phyloP scores from a whole-genome alignment of 2,113 vertebrate genomes.

The Murina feae region DNA sequence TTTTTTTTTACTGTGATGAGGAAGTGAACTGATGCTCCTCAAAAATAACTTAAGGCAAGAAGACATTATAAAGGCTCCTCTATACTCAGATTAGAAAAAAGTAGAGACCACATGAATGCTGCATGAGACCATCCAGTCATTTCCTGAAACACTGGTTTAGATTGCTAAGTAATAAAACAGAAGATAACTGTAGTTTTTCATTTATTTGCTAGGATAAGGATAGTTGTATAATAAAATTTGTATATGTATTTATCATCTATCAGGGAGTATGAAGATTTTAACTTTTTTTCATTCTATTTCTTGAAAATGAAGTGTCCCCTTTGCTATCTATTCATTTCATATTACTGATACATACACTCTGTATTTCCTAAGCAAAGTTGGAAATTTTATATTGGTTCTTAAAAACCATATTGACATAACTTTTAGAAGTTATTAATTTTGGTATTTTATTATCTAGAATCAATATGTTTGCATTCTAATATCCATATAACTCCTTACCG shows the following conservation, averaged over 20 bases:
- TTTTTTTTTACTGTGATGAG: neutral
- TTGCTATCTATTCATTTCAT: neutral
- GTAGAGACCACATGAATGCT: neutral
- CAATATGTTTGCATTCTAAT: neutral
- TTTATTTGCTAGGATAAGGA: neutral
- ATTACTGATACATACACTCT: neutral
- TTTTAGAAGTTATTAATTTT: conserved; percentile 7
- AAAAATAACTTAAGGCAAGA: conserved; percentile 48
- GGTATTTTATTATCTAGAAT: neutral
- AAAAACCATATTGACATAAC: neutral
- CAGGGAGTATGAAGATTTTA: neutral
- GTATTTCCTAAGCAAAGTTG: neutral
- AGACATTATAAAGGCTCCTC: conserved; percentile 49
- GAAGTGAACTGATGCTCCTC: conserved; percentile 34
- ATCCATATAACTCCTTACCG: neutral
- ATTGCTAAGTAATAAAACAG: neutral
- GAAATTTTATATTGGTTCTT: neutral
- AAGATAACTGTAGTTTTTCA: conserved; percentile 12
- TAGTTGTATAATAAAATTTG: neutral
- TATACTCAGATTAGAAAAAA: conserved; percentile 36
- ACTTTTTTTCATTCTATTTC: neutral
- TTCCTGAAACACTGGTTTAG: conserved; percentile 28
- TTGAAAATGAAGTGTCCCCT: neutral
- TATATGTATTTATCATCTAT: neutral
- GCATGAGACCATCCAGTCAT: accelerated